A percentile compares a stretch with the other conserved stretches of the same genome.
Conservation (phyloP, 2,888 invertebrate genomes). For the Campoplex nolae region DNA sequence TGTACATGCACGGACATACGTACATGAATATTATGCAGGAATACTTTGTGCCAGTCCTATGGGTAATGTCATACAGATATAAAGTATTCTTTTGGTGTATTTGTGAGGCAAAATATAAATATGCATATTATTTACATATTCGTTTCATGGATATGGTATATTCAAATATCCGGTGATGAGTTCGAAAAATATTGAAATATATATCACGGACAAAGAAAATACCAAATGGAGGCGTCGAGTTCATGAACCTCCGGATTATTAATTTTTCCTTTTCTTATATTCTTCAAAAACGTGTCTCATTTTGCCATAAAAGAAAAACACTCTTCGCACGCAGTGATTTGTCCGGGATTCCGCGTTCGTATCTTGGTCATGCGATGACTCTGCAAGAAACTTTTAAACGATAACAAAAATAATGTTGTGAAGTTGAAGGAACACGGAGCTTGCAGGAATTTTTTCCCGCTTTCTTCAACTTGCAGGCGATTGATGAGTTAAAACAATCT, state of each 20-base stretch:
- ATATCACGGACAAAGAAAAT: not conserved
- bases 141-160: conserved; percentile 1
- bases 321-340: not conserved
- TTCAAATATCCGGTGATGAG: conserved; percentile 30
- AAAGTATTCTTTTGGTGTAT: conserved; percentile 9
- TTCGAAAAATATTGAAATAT: not conserved
- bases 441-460: not conserved
- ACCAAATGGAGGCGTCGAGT: not conserved
- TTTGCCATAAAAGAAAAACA: not conserved
- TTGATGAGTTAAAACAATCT: no score
- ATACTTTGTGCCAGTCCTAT: conserved; percentile 9
- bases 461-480: not conserved
- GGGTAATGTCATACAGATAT: not conserved
- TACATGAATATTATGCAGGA: not conserved
- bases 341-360: not conserved
- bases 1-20: not conserved
- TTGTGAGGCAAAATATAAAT: conserved; percentile 48
- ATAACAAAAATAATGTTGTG: not conserved
- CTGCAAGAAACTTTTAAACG: not conserved
- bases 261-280: not conserved
- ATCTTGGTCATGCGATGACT: not conserved
- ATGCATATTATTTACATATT: conserved; percentile 52
- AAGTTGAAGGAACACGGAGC: not conserved
- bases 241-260: not conserved
- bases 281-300: not conserved